phyloP scores from a whole-genome alignment of 1,140 invertebrate genomes.

The Drosophila triauraria region DNA sequence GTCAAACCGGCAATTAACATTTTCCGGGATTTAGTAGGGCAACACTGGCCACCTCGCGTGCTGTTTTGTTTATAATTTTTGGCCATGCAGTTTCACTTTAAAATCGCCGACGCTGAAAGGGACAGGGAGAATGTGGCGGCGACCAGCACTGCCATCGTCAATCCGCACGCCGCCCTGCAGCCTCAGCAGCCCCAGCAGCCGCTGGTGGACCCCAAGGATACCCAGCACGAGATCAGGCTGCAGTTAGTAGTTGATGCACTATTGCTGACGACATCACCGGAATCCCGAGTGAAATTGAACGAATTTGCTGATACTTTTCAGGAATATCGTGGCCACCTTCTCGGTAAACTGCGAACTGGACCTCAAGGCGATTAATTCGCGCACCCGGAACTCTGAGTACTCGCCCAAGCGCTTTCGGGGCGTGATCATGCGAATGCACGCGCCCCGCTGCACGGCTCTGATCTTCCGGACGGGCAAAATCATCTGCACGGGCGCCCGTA shows the following conservation, averaged over 20 bases:
- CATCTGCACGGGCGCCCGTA: slow-evolving; percentile 99
- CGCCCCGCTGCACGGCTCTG: slow-evolving; percentile 97
- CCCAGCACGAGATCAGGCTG: slow-evolving; percentile 79
- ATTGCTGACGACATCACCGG: not conserved
- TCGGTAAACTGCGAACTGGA: slow-evolving; percentile 95
- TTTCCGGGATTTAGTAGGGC: not conserved
- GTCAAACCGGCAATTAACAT: not conserved
- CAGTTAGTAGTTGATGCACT: slow-evolving; percentile 85
- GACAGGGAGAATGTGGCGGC: slow-evolving; percentile 33
- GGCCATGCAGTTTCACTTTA: slow-evolving; percentile 68
- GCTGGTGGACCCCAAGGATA: slow-evolving; percentile 76
- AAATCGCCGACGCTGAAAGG: slow-evolving; percentile 56
- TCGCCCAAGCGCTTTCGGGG: slow-evolving; percentile 99
- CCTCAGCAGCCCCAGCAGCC: slow-evolving; percentile 63
- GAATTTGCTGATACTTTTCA: slow-evolving; percentile 74
- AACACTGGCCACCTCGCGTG: slow-evolving; percentile 17
- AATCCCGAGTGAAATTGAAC: not conserved
- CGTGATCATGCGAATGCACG: slow-evolving; percentile 98
- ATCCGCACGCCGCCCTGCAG: slow-evolving; percentile 73
- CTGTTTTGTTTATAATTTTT: slow-evolving; percentile 29
- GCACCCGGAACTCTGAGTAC: slow-evolving; percentile 99
- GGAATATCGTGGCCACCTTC: slow-evolving; percentile 98
- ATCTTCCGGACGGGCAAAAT: slow-evolving; percentile 99
- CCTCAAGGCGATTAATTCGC: slow-evolving; percentile 96
- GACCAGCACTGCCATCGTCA: slow-evolving; percentile 17